Evolutionary conservation across 2,113 vertebrate genomes (phyloP).

Genomic region (Sylvicapra grimmia): DNA sequence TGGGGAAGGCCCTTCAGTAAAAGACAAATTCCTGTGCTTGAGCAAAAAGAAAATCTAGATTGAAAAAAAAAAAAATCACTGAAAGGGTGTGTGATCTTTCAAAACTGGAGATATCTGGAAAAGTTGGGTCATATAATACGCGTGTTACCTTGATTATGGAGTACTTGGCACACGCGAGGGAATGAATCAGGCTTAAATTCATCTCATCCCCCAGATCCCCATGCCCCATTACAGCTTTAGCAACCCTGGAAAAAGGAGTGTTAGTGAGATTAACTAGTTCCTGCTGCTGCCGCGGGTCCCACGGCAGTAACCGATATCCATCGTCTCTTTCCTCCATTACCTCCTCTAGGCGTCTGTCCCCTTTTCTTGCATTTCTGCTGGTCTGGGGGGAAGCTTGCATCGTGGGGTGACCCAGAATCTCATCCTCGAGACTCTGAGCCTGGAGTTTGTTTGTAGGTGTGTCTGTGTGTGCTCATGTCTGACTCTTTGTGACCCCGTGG

Average conservation of each 20-base stretch:
- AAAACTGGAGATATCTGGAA: background rate
- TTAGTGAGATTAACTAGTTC: background rate
- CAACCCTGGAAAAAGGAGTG: background rate
- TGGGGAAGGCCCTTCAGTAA: background rate
- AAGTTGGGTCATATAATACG: background rate
- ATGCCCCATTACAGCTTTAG: background rate
- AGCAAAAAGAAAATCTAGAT: background rate
- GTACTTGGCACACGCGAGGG: background rate
- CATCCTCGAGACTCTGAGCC: background rate
- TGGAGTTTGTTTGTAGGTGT: background rate
- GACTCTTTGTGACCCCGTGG: background rate
- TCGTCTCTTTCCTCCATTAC: background rate
- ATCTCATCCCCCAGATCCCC: background rate
- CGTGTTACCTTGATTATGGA: background rate
- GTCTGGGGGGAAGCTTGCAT: background rate
- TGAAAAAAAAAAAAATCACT: background rate
- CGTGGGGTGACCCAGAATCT: background rate
- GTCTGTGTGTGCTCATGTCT: background rate
- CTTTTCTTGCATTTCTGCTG: background rate
- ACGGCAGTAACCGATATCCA: background rate
- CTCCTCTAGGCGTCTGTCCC: background rate
- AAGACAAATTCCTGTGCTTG: background rate
- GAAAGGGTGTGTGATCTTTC: background rate
- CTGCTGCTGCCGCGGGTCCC: background rate
- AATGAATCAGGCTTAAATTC: constrained; percentile 33